These are phyloP conservation scores for Stratiomys singularior DNA, from an alignment of 2,888 invertebrate species.

Conservation along the genomic window DNA sequence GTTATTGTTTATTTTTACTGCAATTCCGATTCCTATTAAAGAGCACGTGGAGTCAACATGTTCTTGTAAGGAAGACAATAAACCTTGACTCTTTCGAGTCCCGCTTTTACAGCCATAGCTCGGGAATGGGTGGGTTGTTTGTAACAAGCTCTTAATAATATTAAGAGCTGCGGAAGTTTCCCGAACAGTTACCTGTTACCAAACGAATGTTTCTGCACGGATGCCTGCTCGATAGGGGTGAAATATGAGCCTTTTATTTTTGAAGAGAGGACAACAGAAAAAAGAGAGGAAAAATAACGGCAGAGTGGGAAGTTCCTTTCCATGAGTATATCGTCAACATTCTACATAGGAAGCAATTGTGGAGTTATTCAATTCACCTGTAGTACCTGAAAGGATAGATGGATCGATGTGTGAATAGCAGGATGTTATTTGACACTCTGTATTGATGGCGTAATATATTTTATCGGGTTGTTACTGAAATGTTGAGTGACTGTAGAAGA, in stretches of 20 bases:
- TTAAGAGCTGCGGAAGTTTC: too few species aligned
- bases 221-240: not conserved
- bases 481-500: too few species aligned
- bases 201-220: not conserved
- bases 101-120: too few species aligned
- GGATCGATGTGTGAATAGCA: constrained; percentile 21
- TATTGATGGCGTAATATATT: constrained; percentile 41
- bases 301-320: constrained; percentile 5
- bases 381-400: not conserved
- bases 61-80: too few species aligned
- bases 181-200: too few species aligned
- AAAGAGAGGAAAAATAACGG: not conserved
- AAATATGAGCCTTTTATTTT: constrained; percentile 22
- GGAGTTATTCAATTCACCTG: constrained; percentile 39
- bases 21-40: too few species aligned
- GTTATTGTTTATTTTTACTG: too few species aligned
- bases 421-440: constrained; percentile 29
- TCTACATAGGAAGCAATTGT: constrained; percentile 1
- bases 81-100: too few species aligned
- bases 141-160: too few species aligned
- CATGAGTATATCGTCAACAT: not conserved
- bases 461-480: not conserved
- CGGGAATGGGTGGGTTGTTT: too few species aligned
- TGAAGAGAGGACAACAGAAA: too few species aligned
- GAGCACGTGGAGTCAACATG: too few species aligned